These are phyloP conservation scores for Atta texana DNA, from an alignment of 1,140 invertebrate genomes.

Conservation along the genomic window DNA sequence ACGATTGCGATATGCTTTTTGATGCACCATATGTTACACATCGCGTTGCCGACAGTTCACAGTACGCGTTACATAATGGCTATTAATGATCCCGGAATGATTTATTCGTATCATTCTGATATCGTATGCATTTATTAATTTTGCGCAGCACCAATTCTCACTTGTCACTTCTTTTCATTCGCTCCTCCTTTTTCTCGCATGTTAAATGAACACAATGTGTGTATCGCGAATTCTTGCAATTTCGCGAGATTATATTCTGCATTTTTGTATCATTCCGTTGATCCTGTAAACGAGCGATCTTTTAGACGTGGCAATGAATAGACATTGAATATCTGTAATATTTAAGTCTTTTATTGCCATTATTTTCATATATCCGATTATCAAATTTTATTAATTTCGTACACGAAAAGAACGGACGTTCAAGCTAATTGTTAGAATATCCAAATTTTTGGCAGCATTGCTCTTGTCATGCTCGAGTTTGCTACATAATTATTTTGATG, in stretches of 20 bases:
- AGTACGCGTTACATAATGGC: constrained; percentile 22
- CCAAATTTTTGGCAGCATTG: too few relatives aligned
- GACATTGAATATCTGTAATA: constrained; percentile 16
- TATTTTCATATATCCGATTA: not conserved
- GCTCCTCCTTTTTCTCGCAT: not conserved
- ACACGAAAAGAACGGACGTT: too few relatives aligned
- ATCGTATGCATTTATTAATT: constrained; percentile 33
- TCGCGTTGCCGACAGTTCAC: not conserved
- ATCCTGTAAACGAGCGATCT: not conserved
- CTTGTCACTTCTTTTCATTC: not conserved
- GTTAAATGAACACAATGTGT: not conserved
- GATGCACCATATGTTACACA: not conserved
- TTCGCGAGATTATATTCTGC: constrained; percentile 24
- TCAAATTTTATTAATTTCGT: not conserved
- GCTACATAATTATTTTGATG: too few relatives aligned
- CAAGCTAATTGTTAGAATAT: too few relatives aligned
- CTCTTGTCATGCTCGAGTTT: too few relatives aligned
- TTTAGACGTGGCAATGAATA: constrained; percentile 41
- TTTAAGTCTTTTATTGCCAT: not conserved
- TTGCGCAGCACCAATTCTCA: not conserved
- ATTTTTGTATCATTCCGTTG: constrained; percentile 28
- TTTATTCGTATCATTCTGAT: constrained; percentile 29
- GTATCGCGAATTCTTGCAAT: not conserved
- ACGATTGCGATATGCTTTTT: not conserved
- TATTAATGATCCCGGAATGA: not conserved